These are phyloP conservation scores for Hydrozoanthus gracilis DNA, from an alignment of 92 coral and sea anemone species.

Conservation along the genomic window DNA sequence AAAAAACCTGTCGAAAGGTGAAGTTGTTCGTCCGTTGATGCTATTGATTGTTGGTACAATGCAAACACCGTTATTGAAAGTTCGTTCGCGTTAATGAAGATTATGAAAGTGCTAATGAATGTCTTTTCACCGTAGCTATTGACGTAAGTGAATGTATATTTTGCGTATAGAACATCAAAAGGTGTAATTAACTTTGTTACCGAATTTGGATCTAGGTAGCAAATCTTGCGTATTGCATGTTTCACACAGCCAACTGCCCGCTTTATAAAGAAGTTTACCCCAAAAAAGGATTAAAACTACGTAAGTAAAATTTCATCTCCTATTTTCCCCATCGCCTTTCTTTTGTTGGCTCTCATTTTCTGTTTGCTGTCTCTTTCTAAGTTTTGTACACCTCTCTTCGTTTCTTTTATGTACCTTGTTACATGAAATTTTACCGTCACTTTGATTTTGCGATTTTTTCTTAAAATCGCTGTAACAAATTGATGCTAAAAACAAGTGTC, in stretches of 20 bases:
- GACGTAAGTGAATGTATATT: no score
- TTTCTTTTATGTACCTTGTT: background rate
- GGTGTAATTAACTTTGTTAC: background rate
- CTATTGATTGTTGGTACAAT: background rate
- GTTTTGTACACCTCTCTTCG: background rate
- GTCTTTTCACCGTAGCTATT: no score
- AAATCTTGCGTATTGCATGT: slow-evolving; percentile 80
- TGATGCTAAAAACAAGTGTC: no score
- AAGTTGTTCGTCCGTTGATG: background rate
- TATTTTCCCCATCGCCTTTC: background rate
- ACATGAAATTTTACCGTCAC: no score
- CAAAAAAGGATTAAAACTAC: background rate
- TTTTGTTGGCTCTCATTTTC: no score
- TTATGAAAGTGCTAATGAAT: background rate
- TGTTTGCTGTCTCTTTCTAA: background rate
- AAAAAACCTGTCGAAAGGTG: no score
- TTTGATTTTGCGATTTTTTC: no score
- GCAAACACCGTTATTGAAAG: background rate
- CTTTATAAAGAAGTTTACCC: slow-evolving; percentile 64
- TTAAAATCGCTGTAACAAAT: no score
- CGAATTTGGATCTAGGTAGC: slow-evolving; percentile 63
- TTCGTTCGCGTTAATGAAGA: background rate
- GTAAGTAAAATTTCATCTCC: slow-evolving; percentile 42
- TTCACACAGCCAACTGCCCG: slow-evolving; percentile 73
- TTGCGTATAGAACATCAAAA: background rate